Evolutionary conservation across 2,888 invertebrate genomes (phyloP).

Genomic region (Dynastes hyllus): DNA sequence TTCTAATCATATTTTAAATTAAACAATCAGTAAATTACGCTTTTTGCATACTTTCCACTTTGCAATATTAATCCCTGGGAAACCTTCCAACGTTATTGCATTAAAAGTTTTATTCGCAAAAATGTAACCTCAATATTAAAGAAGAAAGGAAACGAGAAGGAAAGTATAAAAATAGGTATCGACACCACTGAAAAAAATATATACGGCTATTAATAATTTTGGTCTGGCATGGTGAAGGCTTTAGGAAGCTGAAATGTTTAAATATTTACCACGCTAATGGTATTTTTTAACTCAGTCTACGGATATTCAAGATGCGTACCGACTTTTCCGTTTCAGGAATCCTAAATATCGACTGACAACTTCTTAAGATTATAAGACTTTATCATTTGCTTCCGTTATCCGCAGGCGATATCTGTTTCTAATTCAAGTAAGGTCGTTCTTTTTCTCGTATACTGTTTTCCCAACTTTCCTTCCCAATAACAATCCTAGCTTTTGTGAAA

Average conservation of each 20-base stretch:
- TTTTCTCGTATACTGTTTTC: conserved; percentile 23
- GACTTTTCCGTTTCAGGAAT: not conserved
- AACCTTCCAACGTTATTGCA: conserved; percentile 19
- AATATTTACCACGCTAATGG: conserved; percentile 32
- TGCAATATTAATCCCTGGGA: conserved; percentile 3
- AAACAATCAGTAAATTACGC: not conserved
- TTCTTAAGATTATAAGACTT: conserved; percentile 43
- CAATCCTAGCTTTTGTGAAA: not conserved
- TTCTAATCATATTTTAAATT: not conserved
- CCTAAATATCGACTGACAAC: conserved; percentile 34
- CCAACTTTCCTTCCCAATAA: conserved; percentile 7
- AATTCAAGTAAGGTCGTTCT: conserved; percentile 29
- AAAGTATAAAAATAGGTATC: not conserved
- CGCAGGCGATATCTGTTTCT: conserved; percentile 27
- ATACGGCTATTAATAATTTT: conserved; percentile 23
- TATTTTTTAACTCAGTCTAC: not conserved
- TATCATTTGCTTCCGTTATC: conserved; percentile 45
- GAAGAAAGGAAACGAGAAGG: not conserved
- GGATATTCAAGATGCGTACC: conserved; percentile 16
- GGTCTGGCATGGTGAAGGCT: not conserved
- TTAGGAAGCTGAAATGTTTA: conserved; percentile 22
- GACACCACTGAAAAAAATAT: not conserved
- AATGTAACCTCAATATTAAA: not conserved
- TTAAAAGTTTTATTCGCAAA: conserved; percentile 25
- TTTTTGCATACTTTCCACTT: conserved; percentile 19